Conservation (phyloP, 2,888 invertebrate species). For the Eristalinus aeneus region DNA sequence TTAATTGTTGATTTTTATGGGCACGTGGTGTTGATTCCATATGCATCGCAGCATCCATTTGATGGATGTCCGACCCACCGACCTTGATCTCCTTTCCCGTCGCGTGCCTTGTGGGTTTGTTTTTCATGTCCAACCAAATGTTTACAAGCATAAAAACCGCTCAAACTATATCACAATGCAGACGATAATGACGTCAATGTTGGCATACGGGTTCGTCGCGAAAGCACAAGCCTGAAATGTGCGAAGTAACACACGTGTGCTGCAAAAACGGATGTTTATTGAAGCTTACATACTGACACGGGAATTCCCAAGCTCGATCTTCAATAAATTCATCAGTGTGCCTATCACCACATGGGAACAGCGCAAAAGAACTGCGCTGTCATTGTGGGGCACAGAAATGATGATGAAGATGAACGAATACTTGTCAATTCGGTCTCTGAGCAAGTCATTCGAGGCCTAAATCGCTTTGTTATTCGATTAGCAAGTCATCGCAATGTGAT, state of each 20-base stretch:
- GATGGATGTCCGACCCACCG: neutral
- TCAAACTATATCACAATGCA: neutral
- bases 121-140: neutral
- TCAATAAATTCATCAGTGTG: too few relatives aligned
- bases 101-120: neutral
- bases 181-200: neutral
- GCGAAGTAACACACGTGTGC: neutral
- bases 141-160: neutral
- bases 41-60: neutral
- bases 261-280: neutral
- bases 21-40: slow-evolving; percentile 42
- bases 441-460: neutral
- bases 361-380: neutral
- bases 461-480: neutral
- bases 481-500: neutral
- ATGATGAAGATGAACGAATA: neutral
- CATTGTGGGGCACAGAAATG: neutral
- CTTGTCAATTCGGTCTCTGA: neutral
- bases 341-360: neutral
- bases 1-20: slow-evolving; percentile 48
- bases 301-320: neutral
- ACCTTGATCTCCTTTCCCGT: neutral
- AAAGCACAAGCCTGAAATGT: neutral
- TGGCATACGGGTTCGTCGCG: neutral
- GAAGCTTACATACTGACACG: neutral